A percentile compares a stretch with the other conserved stretches of the same genome.
Conservation (phyloP, 2,797 vertebrate species). For the Helostoma temminkii region DNA sequence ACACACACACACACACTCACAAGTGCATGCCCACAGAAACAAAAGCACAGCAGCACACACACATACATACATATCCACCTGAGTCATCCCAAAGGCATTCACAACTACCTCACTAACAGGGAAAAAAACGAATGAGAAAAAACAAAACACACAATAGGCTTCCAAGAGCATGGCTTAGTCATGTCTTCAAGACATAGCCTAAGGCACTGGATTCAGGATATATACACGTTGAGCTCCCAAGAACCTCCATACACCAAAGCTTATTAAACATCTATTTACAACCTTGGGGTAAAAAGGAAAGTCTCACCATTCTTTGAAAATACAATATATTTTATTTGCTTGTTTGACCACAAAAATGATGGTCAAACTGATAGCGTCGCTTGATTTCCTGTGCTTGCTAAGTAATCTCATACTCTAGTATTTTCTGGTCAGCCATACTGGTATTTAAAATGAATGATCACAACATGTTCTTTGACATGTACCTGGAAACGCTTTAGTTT, state of each 20-base stretch:
- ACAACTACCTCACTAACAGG: conserved; percentile 65
- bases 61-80: conserved; percentile 51
- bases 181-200: conserved; percentile 67
- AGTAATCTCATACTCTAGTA: not conserved
- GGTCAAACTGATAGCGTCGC: conserved; percentile 20
- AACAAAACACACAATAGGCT: conserved; percentile 61
- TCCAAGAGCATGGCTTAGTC: conserved; percentile 56
- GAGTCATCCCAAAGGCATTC: conserved; percentile 81
- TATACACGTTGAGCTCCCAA: conserved; percentile 37
- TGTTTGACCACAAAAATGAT: conserved; percentile 31
- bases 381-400: not conserved
- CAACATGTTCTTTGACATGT: no score
- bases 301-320: conserved; percentile 17
- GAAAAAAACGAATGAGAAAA: conserved; percentile 27
- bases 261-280: conserved; percentile 60
- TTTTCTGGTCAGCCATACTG: not conserved
- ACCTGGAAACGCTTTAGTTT: not conserved
- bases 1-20: conserved; percentile 24
- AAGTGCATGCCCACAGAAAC: conserved; percentile 40
- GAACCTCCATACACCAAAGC: conserved; percentile 50
- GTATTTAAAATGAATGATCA: not conserved
- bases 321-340: conserved; percentile 6
- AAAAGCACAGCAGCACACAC: conserved; percentile 38
- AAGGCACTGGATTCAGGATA: conserved; percentile 58
- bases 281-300: conserved; percentile 45